Evolutionary conservation across 2,888 invertebrate genomes (phyloP).

Genomic region (Allolobophora icterica): DNA sequence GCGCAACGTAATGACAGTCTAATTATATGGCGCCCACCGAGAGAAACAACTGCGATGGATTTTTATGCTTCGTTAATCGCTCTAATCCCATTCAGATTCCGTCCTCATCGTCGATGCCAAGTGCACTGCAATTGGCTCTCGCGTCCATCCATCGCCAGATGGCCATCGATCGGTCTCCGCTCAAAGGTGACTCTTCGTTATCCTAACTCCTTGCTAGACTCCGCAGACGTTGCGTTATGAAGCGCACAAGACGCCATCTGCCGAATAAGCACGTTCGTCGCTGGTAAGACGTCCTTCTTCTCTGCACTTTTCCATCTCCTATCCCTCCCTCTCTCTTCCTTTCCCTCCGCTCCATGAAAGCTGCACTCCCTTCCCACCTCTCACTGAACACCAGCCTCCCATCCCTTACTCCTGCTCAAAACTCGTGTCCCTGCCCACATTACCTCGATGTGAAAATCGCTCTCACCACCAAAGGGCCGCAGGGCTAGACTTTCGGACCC

Average conservation of each 20-base stretch:
- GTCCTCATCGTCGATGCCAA: background rate
- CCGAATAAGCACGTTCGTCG: background rate
- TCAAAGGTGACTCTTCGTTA: background rate
- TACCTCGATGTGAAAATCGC: background rate
- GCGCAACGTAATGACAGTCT: background rate
- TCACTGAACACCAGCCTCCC: too few species aligned
- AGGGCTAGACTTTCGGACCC: background rate
- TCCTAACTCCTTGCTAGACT: background rate
- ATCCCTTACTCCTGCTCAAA: background rate
- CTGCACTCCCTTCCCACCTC: too few species aligned
- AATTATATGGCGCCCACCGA: background rate
- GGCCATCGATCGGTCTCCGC: background rate
- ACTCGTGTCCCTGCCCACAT: background rate
- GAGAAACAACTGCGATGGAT: background rate
- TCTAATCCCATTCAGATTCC: slow-evolving; percentile 9
- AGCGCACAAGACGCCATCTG: background rate
- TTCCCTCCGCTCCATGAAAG: background rate
- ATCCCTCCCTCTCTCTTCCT: background rate
- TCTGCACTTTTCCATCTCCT: background rate
- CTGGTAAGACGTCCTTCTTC: background rate
- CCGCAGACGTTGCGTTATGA: too few species aligned
- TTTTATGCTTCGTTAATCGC: background rate
- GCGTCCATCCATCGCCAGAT: slow-evolving; percentile 5
- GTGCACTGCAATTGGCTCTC: background rate
- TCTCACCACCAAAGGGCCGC: background rate